Base-by-base conservation (phyloP, 2,113 vertebrate species). In the Lonchura striata region DNA sequence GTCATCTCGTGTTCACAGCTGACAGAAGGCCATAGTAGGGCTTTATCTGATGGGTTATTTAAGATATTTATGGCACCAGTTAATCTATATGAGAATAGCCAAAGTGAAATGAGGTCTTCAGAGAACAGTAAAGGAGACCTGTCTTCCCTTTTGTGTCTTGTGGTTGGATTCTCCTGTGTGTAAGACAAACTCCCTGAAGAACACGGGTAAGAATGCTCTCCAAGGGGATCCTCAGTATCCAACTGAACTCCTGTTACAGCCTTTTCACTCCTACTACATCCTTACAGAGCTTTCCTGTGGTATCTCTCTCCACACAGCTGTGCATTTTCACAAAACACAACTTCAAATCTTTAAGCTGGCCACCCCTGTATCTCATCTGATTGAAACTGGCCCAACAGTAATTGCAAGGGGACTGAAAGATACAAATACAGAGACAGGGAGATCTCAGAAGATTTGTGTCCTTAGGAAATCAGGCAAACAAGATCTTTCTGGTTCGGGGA, bases 401-500 rank as follows among this genome's bases (percentile, higher is more conserved):
- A 77, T 44, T 57, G 76, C 80, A 88, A 81, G 41, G 44, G 35
- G 44, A 66, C 22, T 24, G 49, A 94, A 65, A 82, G 17, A 70
- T 27, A 74, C n/a, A 52, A 89, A 77, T 21, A 88, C 27, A 93
- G 61, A 86, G 42, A 70, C 6, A 2, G 33, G 13, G 75, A 95
- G 86, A 78, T 64, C 76, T 93, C 47, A 28, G 30, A 92, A 59
- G 68, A 21, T 84, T 90, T 81, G 39, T 86, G 52, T 84, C 64
- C 72, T 88, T 66, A 92, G 72, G 94, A 95, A 96, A 94, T 59
- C 52, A 59, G 72, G 76, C 88, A 95, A 95, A 97, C 23, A 90
- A 94, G 92, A 89, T 37, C 54, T 78, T 96, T 95, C 96, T 97
- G 94, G 94, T 87, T 95, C 59, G 13, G 92, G 92, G 95, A 92